Percentiles rank a stretch among this genome's conserved stretches.
Evolutionary conservation across 2,888 invertebrate species (phyloP).

Genomic region (Aproaerema taeniolella): DNA sequence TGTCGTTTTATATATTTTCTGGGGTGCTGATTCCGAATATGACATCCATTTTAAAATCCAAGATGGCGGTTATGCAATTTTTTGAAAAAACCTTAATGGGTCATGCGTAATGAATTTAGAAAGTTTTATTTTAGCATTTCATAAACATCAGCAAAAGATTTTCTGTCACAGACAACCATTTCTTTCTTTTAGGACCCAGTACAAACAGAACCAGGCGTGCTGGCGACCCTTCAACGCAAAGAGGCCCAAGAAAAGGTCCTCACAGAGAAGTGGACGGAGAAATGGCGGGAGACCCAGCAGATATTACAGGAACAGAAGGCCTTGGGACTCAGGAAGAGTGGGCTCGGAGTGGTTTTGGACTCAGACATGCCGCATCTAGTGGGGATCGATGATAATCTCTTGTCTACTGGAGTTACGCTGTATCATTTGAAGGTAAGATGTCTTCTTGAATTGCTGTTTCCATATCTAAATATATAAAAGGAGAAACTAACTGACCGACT

Average conservation of each 20-base stretch:
- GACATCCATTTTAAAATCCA: no score
- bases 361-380: slow-evolving; percentile 95
- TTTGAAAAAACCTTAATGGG: no score
- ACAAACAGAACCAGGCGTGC: slow-evolving; percentile 79
- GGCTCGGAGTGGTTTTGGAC: slow-evolving; percentile 91
- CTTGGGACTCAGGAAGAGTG: slow-evolving; percentile 90
- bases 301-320: slow-evolving; percentile 93
- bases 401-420: slow-evolving; percentile 93
- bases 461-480: no score
- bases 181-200: slow-evolving; percentile 61
- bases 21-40: no score
- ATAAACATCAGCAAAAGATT: no score
- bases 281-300: slow-evolving; percentile 94
- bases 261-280: slow-evolving; percentile 95
- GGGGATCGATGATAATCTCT: slow-evolving; percentile 92
- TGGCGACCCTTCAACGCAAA: slow-evolving; percentile 92
- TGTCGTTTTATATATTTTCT: no score
- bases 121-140: no score
- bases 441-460: no score
- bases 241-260: slow-evolving; percentile 93
- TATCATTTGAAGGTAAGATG: slow-evolving; percentile 88
- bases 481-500: no score
- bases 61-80: no score
- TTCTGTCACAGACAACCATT: no score
- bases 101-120: no score